These are phyloP conservation scores for Solea senegalensis DNA, from an alignment of 2,113 vertebrate genomes.

Conservation along the genomic window DNA sequence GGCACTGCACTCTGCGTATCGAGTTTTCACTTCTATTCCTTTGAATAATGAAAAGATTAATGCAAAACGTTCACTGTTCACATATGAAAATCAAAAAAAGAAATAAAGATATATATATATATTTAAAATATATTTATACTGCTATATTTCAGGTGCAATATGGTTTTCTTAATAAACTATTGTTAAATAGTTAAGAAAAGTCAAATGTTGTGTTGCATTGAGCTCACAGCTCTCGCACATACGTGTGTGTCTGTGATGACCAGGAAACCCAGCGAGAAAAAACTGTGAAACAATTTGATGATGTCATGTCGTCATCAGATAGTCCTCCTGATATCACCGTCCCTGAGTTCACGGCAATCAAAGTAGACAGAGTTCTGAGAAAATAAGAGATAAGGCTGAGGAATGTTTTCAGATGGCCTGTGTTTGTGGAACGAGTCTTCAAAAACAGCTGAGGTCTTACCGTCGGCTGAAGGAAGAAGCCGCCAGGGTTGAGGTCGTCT, in stretches of 20 bases:
- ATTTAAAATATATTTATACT: background rate
- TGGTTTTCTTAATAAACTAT: background rate
- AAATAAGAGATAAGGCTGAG: slow-evolving; percentile 56
- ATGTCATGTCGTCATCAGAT: slow-evolving; percentile 58
- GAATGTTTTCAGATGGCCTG: slow-evolving; percentile 62
- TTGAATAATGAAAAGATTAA: background rate
- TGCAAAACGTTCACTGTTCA: no score
- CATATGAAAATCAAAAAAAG: no score
- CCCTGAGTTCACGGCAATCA: slow-evolving; percentile 35
- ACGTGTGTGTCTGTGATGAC: slow-evolving; percentile 11
- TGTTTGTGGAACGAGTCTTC: slow-evolving; percentile 53
- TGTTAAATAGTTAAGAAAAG: background rate
- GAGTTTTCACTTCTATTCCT: background rate
- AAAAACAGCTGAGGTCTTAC: slow-evolving; percentile 40
- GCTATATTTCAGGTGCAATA: background rate
- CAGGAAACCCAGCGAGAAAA: slow-evolving; percentile 34
- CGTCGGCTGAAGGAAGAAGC: slow-evolving; percentile 20
- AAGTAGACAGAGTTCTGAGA: slow-evolving; percentile 51
- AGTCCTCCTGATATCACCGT: slow-evolving; percentile 42
- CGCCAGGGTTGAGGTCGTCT: slow-evolving; percentile 28
- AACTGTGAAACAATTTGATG: slow-evolving; percentile 38
- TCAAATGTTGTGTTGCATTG: background rate
- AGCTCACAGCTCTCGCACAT: slow-evolving; percentile 8
- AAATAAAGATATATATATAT: no score
- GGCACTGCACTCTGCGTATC: background rate